These are phyloP conservation scores for Drosophila nannoptera DNA, from an alignment of 1,140 invertebrate species.

Conservation along the genomic window DNA sequence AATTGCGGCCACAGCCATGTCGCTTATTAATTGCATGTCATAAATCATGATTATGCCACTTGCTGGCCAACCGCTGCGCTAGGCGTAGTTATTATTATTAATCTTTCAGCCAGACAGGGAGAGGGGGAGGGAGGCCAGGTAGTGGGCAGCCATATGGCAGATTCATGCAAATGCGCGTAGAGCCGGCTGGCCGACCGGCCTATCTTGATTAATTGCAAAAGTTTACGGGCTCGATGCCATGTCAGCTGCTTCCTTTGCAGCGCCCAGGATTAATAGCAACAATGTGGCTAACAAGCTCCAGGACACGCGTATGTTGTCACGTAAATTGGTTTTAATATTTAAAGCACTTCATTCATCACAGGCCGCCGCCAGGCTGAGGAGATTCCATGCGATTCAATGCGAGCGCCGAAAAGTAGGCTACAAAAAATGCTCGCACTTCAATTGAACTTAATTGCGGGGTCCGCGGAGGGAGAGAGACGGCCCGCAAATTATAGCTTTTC, in stretches of 20 bases:
- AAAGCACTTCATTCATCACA: constrained; percentile 72
- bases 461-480: background rate
- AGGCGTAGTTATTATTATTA: constrained; percentile 77
- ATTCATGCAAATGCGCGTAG: constrained; percentile 61
- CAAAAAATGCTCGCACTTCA: constrained; percentile 26
- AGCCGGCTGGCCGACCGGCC: constrained; percentile 43
- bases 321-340: constrained; percentile 78
- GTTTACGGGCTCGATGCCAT: constrained; percentile 56
- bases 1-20: constrained; percentile 63
- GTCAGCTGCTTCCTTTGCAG: constrained; percentile 60
- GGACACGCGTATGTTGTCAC: constrained; percentile 75
- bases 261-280: constrained; percentile 42
- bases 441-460: constrained; percentile 48
- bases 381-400: constrained; percentile 2
- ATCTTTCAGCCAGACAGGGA: constrained; percentile 50
- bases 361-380: constrained; percentile 2
- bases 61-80: constrained; percentile 72
- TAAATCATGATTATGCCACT: constrained; percentile 78
- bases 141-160: constrained; percentile 55
- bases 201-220: constrained; percentile 78
- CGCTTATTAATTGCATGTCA: constrained; percentile 75
- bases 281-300: constrained; percentile 64
- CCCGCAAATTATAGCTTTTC: background rate
- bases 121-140: constrained; percentile 9
- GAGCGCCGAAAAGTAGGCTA: constrained; percentile 31